Evolutionary conservation across 2,113 vertebrate genomes (phyloP).

Genomic region (Podocnemis expansa): DNA sequence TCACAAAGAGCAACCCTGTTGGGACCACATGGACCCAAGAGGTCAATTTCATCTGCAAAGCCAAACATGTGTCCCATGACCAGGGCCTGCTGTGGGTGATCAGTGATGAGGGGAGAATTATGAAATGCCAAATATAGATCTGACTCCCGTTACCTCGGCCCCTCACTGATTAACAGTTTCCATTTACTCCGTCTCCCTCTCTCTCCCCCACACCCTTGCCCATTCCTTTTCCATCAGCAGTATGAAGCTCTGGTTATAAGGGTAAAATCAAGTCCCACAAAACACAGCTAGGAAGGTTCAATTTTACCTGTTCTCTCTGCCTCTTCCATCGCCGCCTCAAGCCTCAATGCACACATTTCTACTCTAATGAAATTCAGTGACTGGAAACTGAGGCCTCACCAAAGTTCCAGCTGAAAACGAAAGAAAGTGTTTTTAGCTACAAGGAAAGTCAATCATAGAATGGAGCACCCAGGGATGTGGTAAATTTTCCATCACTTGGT

Average conservation of each 20-base stretch:
- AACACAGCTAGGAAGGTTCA: background rate
- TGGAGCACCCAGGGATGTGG: background rate
- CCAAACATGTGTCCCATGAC: background rate
- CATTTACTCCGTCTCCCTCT: background rate
- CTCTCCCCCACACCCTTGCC: background rate
- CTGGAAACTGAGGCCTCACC: background rate
- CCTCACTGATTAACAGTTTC: background rate
- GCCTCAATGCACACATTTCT: background rate
- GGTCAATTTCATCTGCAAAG: background rate
- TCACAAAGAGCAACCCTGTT: background rate
- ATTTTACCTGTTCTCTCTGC: background rate
- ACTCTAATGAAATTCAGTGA: background rate
- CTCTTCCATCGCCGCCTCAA: background rate
- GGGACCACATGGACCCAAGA: background rate
- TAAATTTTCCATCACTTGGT: background rate
- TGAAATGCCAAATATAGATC: background rate
- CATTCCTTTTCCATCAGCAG: background rate
- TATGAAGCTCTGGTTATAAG: background rate
- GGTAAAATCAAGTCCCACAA: background rate
- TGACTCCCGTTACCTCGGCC: background rate
- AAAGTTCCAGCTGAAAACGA: background rate
- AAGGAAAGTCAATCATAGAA: background rate
- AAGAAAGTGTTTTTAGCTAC: too few relatives aligned
- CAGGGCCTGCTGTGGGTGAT: background rate
- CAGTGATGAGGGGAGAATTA: background rate